Conservation (phyloP, 2,797 vertebrate genomes). For the Darevskia mixta region DNA sequence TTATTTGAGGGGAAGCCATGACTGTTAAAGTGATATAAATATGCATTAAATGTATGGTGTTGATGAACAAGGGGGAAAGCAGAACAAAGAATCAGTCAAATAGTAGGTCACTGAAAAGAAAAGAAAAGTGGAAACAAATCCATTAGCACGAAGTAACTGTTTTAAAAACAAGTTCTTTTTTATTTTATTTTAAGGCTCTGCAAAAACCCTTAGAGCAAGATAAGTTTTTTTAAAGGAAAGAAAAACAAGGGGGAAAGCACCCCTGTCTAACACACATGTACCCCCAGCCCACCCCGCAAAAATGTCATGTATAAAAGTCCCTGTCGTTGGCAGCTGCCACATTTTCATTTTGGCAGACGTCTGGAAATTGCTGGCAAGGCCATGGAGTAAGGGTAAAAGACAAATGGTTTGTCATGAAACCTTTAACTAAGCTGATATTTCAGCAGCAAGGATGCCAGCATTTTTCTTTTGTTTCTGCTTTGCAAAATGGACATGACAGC, state of each 20-base stretch:
- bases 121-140: neutral
- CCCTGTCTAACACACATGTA: constrained; percentile 1
- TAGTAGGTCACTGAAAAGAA: neutral
- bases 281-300: neutral
- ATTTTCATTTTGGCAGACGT: constrained; percentile 67
- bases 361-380: constrained; percentile 65
- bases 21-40: too few relatives aligned
- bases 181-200: neutral
- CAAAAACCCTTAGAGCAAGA: constrained; percentile 21
- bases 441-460: constrained; percentile 67
- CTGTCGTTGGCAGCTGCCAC: constrained; percentile 66
- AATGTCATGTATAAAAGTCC: constrained; percentile 60
- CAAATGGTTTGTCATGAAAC: constrained; percentile 73
- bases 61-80: neutral
- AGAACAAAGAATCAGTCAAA: neutral
- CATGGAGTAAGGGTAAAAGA: constrained; percentile 74
- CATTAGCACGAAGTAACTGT: neutral
- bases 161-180: neutral
- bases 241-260: constrained; percentile 37
- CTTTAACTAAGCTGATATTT: constrained; percentile 77
- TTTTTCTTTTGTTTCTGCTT: constrained; percentile 66
- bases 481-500: constrained; percentile 57
- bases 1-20: too few relatives aligned
- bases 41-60: too few relatives aligned
- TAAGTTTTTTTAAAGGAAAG: constrained; percentile 29